A percentile compares a stretch with the other conserved stretches of the same genome.
Evolutionary conservation across 2,113 vertebrate species (phyloP).

Genomic region (Clarias batrachus): DNA sequence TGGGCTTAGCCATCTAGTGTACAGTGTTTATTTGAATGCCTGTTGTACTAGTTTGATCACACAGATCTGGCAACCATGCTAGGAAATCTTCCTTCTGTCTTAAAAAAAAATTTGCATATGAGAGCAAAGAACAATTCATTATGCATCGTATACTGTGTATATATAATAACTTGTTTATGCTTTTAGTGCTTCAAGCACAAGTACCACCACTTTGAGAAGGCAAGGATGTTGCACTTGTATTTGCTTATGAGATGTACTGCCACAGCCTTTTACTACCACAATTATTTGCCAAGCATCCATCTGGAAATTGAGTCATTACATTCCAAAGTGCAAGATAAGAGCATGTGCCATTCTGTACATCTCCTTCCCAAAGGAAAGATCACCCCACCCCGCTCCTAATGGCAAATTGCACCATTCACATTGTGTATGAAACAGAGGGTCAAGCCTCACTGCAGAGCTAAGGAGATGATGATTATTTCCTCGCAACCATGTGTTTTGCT

Average conservation of each 20-base stretch:
- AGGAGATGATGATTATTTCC: conserved; percentile 10
- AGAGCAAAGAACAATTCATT: neutral
- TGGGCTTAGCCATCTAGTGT: neutral
- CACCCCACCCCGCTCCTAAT: neutral
- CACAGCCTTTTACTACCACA: neutral
- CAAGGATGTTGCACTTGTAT: neutral
- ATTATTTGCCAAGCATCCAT: conserved; percentile 6
- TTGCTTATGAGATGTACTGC: neutral
- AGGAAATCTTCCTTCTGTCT: no score
- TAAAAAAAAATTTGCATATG: neutral
- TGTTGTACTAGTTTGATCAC: neutral
- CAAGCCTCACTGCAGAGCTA: neutral
- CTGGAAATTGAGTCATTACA: conserved; percentile 19
- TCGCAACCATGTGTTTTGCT: neutral
- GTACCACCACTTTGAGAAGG: neutral
- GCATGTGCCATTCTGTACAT: neutral
- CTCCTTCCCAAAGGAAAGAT: neutral
- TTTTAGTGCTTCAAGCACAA: neutral
- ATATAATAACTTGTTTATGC: neutral
- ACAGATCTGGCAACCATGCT: neutral
- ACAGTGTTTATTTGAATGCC: neutral
- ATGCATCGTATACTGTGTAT: neutral
- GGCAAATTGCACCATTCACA: conserved; percentile 7
- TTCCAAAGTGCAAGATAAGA: conserved; percentile 9
- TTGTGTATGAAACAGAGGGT: conserved; percentile 5